phyloP scores from a whole-genome alignment of 2,113 vertebrate species.

The Catharus fuscescens region DNA sequence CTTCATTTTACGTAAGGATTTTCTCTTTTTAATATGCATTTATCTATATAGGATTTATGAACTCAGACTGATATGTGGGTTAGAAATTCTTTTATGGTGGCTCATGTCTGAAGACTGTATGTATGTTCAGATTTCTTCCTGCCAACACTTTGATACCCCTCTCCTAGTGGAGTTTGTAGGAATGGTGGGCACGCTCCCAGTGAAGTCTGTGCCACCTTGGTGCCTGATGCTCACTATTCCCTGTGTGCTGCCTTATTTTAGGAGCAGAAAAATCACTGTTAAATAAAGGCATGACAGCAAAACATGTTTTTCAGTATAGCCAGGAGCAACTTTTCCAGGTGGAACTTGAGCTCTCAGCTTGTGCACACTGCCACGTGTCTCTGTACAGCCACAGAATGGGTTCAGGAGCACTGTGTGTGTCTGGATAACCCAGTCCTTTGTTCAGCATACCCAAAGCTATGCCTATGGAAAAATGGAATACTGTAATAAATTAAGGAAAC shows the following conservation, averaged over 20 bases:
- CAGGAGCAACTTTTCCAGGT: neutral
- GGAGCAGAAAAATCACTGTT: conserved; percentile 22
- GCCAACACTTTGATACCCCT: neutral
- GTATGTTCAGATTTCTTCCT: neutral
- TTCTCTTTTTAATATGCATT: conserved; percentile 32
- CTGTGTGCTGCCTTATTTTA: neutral
- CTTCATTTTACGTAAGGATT: conserved; percentile 10
- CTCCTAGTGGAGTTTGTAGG: neutral
- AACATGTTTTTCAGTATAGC: neutral
- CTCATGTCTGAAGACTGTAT: neutral
- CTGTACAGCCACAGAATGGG: neutral
- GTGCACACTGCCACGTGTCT: neutral
- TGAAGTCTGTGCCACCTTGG: neutral
- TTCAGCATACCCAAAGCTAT: conserved; percentile 7
- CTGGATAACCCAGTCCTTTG: neutral
- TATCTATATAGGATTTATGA: conserved; percentile 14
- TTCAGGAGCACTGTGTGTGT: neutral
- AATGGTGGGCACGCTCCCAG: neutral
- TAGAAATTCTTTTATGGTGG: conserved; percentile 12
- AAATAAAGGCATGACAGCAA: neutral
- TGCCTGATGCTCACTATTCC: conserved; percentile 12
- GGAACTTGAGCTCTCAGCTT: neutral
- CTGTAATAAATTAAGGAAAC: conserved; percentile 50
- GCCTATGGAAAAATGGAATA: neutral
- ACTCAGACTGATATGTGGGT: neutral